Base-by-base conservation (phyloP, 2,888 invertebrate species). In the Craniophora ligustri region DNA sequence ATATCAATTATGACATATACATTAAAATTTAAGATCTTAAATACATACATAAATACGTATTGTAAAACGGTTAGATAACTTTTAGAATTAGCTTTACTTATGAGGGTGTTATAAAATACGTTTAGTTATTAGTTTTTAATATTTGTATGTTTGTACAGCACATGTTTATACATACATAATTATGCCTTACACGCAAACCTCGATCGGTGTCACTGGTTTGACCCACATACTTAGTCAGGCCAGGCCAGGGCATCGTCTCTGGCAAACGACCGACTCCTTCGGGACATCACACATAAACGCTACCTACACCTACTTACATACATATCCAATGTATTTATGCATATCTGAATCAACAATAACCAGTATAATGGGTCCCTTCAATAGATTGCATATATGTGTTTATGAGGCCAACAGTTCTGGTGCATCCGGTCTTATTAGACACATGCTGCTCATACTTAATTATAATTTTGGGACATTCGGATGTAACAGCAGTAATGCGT, bases 351-450 rank as follows among this genome's bases (percentile, higher is more conserved):
- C 56, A 57, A 57, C 60, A 66, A 55, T 41, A 67, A 48, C 44
- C 54, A 30, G 47, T 30, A 39, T 61, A 67, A 63, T 67, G 36
- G 19, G 48, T 62, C 59, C 55, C 54, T 72, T 61, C 40, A 60
- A 53, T 41, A 57, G 42, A 39, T 69, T 41, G 54, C 48, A 55
- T 61, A 50, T 34, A 63, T 71, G 55, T 51, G 56, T 36, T 63
- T 66, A 55, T 61, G 54, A 64, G 63, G 66, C 38, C 72, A 50
- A 50, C 48, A 54, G 45, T 65, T 64, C 61, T 61, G 61, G 41
- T 47, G 39, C 56, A 59, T 72, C 73, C 72, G 72, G 61, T 66
- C 32, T 26, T 46, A 51, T 49, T 58, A 53, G 23, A 39, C 13
- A 31, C 19, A 46, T 51, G 41, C 41, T 46, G 36, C 38, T 26